Evolutionary conservation across 2,113 vertebrate genomes (phyloP).

Genomic region (Eonycteris spelaea): DNA sequence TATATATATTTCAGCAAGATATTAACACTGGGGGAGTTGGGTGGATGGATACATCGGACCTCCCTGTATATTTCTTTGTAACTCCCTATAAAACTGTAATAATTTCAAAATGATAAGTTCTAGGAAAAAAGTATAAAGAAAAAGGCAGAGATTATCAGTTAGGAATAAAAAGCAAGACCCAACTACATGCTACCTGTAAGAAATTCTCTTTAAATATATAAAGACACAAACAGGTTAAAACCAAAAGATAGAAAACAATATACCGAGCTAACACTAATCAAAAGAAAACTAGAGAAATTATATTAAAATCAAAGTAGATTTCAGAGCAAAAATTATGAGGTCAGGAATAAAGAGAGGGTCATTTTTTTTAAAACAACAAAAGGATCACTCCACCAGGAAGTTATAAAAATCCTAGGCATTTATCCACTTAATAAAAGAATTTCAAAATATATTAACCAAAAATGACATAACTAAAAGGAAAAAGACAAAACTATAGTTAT

Average conservation of each 20-base stretch:
- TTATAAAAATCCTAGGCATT: not conserved
- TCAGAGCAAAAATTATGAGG: not conserved
- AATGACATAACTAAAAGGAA: not conserved
- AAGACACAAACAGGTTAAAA: not conserved
- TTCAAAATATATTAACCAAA: conserved; percentile 4
- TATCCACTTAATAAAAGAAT: not conserved
- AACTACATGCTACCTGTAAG: not conserved
- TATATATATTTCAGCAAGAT: not conserved
- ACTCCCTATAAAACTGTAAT: not conserved
- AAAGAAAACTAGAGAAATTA: not conserved
- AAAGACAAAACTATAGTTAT: conserved; percentile 26
- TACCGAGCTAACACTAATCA: not conserved
- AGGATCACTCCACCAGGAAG: not conserved
- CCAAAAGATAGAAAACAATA: not conserved
- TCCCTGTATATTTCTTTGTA: not conserved
- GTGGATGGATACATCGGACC: not conserved
- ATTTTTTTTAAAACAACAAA: not conserved
- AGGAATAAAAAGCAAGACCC: not conserved
- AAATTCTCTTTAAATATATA: conserved; percentile 14
- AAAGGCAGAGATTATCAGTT: not conserved
- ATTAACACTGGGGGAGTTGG: not conserved
- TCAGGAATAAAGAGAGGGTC: not conserved
- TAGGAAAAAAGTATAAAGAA: not conserved
- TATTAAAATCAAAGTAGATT: conserved; percentile 6
- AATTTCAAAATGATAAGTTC: not conserved